Base-by-base conservation (phyloP, 2,797 vertebrate genomes). In the Nyctalus aviator region DNA sequence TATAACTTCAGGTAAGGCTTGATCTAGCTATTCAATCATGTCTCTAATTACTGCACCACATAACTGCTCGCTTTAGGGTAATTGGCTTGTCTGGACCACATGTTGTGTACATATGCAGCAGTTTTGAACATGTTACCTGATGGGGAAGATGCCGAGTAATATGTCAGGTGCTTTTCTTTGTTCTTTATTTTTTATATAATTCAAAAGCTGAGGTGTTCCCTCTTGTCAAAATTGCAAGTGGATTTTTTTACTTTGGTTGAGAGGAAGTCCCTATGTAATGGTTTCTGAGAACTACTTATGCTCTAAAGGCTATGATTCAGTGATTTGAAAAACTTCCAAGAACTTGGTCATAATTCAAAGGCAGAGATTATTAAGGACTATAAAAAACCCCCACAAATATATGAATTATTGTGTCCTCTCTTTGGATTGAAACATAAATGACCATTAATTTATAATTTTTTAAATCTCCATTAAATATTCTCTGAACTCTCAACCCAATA, bases 241-340 rank as follows among this genome's bases (percentile, higher is more conserved):
- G 8, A 71, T 57, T 84, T 91, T 91, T 84, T 92, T 94, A 62
- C 87, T 75, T 71, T 27, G 27, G 11, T 64, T 91, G 75, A 57
- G 7, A 77, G 32, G 27, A 88, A 84, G 32, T 3, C 5, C 17
- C 37, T 73, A 4, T 50, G 20, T 18, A 68, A 75, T 84, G 46
- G 93, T 84, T 86, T 84, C 50, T 72, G 20, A 72, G 23, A 95
- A 91, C 3, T 21, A 30, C 18, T 91, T 93, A 27, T 17, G 25
- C 6, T 73, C 72, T 83, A 82, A 89, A 91, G 21, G 62, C 75
- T 81, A 14, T 62, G 77, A 93, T 69, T 92, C 44, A 82, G 46
- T 88, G 32, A 84, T 72, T 27, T 69, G 68, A 84, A 21, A 50
- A 73, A 17, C 37, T 71, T 92, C 14, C 18, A 90, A 81, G 62